Evolutionary conservation across 2,888 invertebrate genomes (phyloP).

Genomic region (Tortrix viridana): DNA sequence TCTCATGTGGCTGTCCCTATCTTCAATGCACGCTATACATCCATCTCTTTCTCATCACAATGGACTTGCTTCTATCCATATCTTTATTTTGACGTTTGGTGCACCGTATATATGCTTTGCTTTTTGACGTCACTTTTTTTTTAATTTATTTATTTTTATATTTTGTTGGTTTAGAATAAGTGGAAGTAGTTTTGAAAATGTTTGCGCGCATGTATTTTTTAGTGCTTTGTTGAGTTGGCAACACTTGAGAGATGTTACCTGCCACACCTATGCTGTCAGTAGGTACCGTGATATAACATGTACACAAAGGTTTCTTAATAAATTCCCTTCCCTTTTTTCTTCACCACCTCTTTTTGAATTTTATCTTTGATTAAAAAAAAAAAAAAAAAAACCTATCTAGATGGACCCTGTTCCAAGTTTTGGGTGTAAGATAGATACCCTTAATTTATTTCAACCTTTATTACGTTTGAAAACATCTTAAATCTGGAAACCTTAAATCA

Average conservation of each 20-base stretch:
- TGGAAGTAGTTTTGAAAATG: constrained; percentile 36
- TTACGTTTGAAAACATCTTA: neutral
- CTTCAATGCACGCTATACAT: constrained; percentile 67
- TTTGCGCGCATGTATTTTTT: constrained; percentile 64
- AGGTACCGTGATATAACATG: constrained; percentile 38
- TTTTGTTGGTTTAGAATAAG: constrained; percentile 36
- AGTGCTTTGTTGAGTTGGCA: constrained; percentile 60
- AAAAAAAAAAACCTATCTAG: too few relatives aligned
- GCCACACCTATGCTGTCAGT: constrained; percentile 70
- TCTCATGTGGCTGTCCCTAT: constrained; percentile 78
- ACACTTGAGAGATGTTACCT: constrained; percentile 84
- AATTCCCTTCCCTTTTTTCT: too few relatives aligned
- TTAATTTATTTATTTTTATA: constrained; percentile 44
- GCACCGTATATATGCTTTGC: constrained; percentile 31
- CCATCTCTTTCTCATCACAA: constrained; percentile 54
- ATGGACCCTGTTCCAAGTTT: too few relatives aligned
- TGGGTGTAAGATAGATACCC: too few relatives aligned
- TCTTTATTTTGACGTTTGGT: constrained; percentile 42
- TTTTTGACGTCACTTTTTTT: constrained; percentile 37
- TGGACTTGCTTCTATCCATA: constrained; percentile 52
- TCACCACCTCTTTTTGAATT: too few relatives aligned
- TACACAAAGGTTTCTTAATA: constrained; percentile 1
- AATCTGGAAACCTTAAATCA: too few relatives aligned
- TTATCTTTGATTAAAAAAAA: too few relatives aligned
- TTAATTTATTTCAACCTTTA: neutral